Base-by-base conservation (phyloP, 2,888 invertebrate genomes). In the Rugalucina vietnamica region DNA sequence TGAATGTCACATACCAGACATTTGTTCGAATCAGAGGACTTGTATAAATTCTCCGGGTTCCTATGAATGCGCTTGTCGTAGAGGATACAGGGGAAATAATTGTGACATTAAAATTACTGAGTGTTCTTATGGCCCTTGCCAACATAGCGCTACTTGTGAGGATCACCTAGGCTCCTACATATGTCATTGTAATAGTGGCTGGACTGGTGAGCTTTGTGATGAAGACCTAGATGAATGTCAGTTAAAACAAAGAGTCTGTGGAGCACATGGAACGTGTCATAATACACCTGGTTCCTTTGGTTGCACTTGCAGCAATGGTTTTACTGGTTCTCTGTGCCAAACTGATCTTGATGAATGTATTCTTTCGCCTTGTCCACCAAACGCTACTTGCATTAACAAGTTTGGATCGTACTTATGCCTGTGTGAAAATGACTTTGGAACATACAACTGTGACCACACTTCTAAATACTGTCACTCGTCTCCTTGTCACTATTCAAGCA, bases 141-240 rank as follows among this genome's bases (percentile, higher is more conserved):
- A 65, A 18, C n/a, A 75, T 70, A 69, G 75, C 24, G 80, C 75
- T 0, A 70, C 49, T 24, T 80, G 80, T 70, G n/a, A 70, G 3
- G 76, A 81, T n/a, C 57, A 37, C 21, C 57, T 54, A 2, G 81
- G 81, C 0, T 81, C 81, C 3, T 65, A 65, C 21, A 65, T 8
- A 12, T 65, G 65, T 18, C 18, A 65, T 29, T 65, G 65, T 18
- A 65, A 34, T 1, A 60, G 27, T 27, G 65, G 65, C 18, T 65
- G 3, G 4, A 2, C 1, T 5, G 65, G 65, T 21, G 21, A 65
- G 10, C 3, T 34, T 14, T 65, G 65, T 34, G 1, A 12, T 21
- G 4, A 18, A 2, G 65, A 65, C 34, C 4, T 65, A 18, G 34
- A 65, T 21, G 65, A 65, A 65, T 65, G 65, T 21, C n/a, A n/a